A percentile compares a stretch with the other conserved stretches of the same genome.
These are phyloP conservation scores for Dusona sp. DNA, from an alignment of 2,888 invertebrate genomes.

Conservation along the genomic window DNA sequence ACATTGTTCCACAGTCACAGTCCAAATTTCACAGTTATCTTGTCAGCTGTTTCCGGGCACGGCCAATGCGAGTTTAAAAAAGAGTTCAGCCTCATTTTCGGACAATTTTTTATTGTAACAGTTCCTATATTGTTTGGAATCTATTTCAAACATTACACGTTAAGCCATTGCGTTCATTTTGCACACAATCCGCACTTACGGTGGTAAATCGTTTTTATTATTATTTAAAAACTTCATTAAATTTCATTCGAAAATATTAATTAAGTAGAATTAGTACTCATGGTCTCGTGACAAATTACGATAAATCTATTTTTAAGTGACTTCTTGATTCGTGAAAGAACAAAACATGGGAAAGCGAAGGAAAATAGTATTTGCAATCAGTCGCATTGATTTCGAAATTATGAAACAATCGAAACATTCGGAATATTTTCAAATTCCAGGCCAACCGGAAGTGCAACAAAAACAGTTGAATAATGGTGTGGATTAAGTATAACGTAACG, in stretches of 20 bases:
- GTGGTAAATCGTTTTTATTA: neutral
- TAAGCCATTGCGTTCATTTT: neutral
- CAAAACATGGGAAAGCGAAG: no score
- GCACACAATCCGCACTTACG: neutral
- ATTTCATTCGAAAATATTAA: neutral
- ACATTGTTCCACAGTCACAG: no score
- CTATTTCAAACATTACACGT: neutral
- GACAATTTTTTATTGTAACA: no score
- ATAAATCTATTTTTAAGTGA: no score
- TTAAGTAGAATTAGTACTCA: no score
- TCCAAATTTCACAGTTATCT: no score
- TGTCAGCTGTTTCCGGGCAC: no score
- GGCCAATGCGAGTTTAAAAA: no score
- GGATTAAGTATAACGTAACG: neutral
- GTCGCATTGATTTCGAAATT: neutral
- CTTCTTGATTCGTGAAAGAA: neutral
- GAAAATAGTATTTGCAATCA: no score
- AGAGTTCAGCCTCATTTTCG: no score
- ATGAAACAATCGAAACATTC: neutral
- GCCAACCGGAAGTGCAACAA: neutral
- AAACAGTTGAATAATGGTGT: constrained; percentile 1
- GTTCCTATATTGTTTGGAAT: no score
- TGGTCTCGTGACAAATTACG: no score
- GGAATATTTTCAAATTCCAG: neutral
- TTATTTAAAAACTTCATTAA: neutral